These are phyloP conservation scores for Dermatophagoides farinae DNA, from an alignment of 1,140 invertebrate genomes.

Conservation along the genomic window DNA sequence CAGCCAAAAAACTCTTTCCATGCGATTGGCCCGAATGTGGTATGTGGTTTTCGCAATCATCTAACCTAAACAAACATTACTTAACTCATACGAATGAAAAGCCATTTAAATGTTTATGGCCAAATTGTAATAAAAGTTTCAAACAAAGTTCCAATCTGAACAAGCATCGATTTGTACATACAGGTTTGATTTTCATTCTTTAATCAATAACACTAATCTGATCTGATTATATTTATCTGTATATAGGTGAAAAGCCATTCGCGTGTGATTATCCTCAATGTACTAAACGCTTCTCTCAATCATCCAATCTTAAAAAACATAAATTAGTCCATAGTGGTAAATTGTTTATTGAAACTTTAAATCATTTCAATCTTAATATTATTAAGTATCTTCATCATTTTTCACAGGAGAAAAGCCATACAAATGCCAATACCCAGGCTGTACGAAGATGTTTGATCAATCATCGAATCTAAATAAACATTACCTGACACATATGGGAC, in stretches of 20 bases:
- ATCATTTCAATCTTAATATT: neutral
- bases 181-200: conserved; percentile 16
- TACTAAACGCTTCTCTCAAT: conserved; percentile 23
- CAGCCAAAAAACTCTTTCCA: neutral
- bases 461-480: conserved; percentile 10
- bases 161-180: conserved; percentile 23
- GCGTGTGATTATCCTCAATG: conserved; percentile 21
- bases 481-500: conserved; percentile 7
- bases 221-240: neutral
- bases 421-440: neutral
- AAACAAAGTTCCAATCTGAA: conserved; percentile 23
- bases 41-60: conserved; percentile 11
- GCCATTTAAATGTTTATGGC: conserved; percentile 19
- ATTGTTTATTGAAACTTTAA: conserved; percentile 11
- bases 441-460: conserved; percentile 8
- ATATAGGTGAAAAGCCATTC: conserved; percentile 24
- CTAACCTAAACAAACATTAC: conserved; percentile 11
- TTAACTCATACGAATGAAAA: conserved; percentile 14
- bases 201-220: neutral
- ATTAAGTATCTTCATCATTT: neutral
- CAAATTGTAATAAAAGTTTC: conserved; percentile 25
- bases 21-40: conserved; percentile 11
- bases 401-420: conserved; percentile 6
- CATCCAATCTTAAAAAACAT: conserved; percentile 24
- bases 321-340: conserved; percentile 23